These are phyloP conservation scores for Hydractinia symbiolongicarpus DNA, from an alignment of 30 jellyfish, hydroid and myxozoan genomes.

Conservation along the genomic window DNA sequence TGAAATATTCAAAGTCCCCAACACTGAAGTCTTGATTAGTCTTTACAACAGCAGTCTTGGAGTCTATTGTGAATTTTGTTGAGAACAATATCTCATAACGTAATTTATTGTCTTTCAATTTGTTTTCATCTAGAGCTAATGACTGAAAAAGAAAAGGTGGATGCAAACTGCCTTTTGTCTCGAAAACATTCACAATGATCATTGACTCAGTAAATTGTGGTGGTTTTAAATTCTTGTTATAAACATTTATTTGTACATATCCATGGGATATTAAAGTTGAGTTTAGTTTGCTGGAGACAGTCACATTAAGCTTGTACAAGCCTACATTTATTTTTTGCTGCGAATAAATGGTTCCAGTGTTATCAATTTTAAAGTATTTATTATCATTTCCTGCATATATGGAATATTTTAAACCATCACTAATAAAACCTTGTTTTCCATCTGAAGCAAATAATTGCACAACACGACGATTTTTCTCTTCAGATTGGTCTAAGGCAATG, in stretches of 20 bases:
- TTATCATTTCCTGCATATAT: conserved; percentile 58
- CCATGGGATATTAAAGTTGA: conserved; percentile 18
- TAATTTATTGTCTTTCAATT: background rate
- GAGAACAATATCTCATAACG: background rate
- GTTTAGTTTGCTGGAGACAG: conserved; percentile 16
- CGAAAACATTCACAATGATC: conserved; percentile 19
- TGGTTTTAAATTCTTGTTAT: background rate
- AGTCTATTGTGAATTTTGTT: conserved; percentile 4
- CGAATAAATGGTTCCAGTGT: conserved; percentile 38
- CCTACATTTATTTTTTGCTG: conserved; percentile 30
- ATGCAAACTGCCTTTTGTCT: conserved; percentile 16
- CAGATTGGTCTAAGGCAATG: background rate
- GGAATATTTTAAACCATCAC: conserved; percentile 38
- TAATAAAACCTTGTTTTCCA: conserved; percentile 43
- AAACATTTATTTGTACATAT: conserved; percentile 8
- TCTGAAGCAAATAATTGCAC: conserved; percentile 62
- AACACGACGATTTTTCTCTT: background rate
- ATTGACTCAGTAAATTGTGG: conserved; percentile 3
- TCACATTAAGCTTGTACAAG: conserved; percentile 17
- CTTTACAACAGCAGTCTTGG: conserved; percentile 28
- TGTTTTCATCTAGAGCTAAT: conserved; percentile 12
- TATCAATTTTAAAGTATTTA: conserved; percentile 48
- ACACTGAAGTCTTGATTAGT: background rate
- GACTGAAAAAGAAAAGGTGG: conserved; percentile 39
- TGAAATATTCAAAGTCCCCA: background rate